Percentiles rank a stretch among this genome's conserved stretches.
These are phyloP conservation scores for Latheticus oryzae DNA, from an alignment of 2,888 invertebrate genomes.

Conservation along the genomic window DNA sequence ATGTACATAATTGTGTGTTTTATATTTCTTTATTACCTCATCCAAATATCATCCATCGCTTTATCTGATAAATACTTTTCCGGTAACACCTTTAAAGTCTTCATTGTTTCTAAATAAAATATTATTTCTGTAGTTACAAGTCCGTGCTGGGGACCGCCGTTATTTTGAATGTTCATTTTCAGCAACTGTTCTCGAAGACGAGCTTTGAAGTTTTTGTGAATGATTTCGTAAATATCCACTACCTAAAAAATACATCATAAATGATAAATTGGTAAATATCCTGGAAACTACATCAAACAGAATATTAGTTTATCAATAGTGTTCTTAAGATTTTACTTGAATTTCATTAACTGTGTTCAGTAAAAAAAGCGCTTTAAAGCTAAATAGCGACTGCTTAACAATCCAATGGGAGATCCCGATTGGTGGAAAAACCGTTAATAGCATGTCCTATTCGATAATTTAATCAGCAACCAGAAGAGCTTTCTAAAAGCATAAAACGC, in stretches of 20 bases:
- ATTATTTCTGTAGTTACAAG: constrained; percentile 93
- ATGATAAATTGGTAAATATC: no score
- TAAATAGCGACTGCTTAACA: no score
- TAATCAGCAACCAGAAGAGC: no score
- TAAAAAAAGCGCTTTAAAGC: no score
- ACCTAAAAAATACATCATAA: constrained; percentile 58
- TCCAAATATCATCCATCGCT: constrained; percentile 87
- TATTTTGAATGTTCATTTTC: constrained; percentile 90
- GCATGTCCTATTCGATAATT: no score
- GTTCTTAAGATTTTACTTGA: no score
- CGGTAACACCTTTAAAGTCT: constrained; percentile 82
- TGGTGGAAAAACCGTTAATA: no score
- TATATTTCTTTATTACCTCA: constrained; percentile 66
- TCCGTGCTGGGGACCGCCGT: constrained; percentile 97
- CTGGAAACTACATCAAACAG: no score
- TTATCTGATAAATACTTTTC: constrained; percentile 79
- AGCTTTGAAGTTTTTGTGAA: constrained; percentile 88
- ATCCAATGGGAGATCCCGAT: no score
- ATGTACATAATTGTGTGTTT: constrained; percentile 21
- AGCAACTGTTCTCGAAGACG: constrained; percentile 85
- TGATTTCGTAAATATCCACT: constrained; percentile 68
- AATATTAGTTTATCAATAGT: no score
- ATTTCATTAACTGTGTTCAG: no score
- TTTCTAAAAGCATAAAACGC: no score
- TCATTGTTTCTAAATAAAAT: constrained; percentile 89